phyloP scores from a whole-genome alignment of 2,888 invertebrate genomes.

The Platerodrilus igneus region DNA sequence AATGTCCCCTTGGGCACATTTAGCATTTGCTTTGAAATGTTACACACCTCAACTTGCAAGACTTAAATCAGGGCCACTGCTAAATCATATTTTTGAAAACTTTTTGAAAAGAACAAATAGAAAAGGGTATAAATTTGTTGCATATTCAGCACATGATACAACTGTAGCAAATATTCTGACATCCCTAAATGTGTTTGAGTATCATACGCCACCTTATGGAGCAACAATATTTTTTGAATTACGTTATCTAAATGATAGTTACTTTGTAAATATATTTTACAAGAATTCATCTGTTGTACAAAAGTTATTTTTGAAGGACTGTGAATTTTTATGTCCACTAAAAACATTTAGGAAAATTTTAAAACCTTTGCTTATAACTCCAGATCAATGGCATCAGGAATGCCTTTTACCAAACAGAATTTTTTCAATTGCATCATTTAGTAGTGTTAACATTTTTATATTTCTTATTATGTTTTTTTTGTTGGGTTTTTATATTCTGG shows the following conservation, averaged over 20 bases:
- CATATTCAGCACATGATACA: conserved; percentile 79
- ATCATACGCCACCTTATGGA: conserved; percentile 64
- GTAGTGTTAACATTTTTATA: too few species aligned
- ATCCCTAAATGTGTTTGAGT: conserved; percentile 64
- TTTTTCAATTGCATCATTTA: too few species aligned
- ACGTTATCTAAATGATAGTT: conserved; percentile 43
- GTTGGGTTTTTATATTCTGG: too few species aligned
- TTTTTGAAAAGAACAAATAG: background rate
- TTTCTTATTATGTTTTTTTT: too few species aligned
- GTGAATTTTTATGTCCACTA: conserved; percentile 62
- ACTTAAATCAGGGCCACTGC: conserved; percentile 58
- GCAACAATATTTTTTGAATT: conserved; percentile 71
- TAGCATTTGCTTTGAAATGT: conserved; percentile 56
- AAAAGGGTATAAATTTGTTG: conserved; percentile 57
- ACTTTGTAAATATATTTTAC: conserved; percentile 51
- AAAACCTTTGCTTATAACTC: too few species aligned
- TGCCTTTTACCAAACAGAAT: too few species aligned
- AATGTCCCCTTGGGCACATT: conserved; percentile 57
- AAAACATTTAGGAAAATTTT: conserved; percentile 55
- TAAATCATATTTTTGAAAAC: conserved; percentile 60
- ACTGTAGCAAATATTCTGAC: conserved; percentile 74
- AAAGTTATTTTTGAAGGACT: conserved; percentile 60
- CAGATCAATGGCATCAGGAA: too few species aligned
- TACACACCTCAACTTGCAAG: conserved; percentile 56
- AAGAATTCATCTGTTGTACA: conserved; percentile 62